Percentiles rank a stretch among this genome's conserved stretches.
Conservation (phyloP, 2,113 vertebrate genomes). For the Hippolais icterina region DNA sequence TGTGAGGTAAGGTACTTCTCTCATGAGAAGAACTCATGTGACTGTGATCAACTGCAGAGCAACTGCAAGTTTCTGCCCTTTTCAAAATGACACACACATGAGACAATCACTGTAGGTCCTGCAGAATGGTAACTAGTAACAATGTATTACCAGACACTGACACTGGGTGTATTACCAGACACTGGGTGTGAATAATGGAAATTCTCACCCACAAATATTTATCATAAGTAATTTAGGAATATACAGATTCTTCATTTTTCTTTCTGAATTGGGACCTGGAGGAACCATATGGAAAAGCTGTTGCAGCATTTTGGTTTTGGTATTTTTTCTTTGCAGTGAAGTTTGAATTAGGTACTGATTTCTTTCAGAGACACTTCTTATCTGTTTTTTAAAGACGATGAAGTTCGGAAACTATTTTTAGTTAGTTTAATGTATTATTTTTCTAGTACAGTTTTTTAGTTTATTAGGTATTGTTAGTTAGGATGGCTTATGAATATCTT, state of each 20-base stretch:
- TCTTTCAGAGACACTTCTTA: background rate
- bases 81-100: background rate
- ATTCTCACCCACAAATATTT: background rate
- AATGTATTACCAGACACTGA: too few relatives aligned
- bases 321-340: background rate
- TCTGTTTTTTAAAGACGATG: background rate
- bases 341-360: background rate
- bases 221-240: background rate
- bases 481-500: background rate
- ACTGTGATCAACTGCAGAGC: background rate
- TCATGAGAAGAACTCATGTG: background rate
- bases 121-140: background rate
- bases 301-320: fast-evolving
- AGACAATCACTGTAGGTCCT: background rate
- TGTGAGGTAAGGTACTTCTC: background rate
- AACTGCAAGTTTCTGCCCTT: background rate
- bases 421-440: background rate
- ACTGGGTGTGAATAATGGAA: background rate
- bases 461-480: background rate
- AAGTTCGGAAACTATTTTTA: background rate
- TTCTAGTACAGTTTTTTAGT: background rate
- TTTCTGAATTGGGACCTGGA: background rate
- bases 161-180: background rate
- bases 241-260: background rate
- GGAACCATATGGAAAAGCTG: background rate